Base-by-base conservation (phyloP, 2,888 invertebrate species). In the Sarcophaga carnaria region DNA sequence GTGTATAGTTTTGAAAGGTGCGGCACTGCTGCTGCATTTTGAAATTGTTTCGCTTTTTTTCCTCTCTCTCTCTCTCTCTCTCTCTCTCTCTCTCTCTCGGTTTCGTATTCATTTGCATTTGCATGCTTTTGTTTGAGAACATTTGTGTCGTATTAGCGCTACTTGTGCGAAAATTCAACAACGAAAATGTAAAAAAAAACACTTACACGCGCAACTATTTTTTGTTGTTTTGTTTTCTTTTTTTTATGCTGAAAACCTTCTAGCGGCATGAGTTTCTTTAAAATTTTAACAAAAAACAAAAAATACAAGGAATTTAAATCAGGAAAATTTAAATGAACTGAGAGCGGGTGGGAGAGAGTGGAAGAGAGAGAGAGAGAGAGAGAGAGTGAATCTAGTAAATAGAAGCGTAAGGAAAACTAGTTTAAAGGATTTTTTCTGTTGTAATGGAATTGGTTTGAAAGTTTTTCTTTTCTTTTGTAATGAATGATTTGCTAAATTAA, bases 21-120 rank as follows among this genome's bases (percentile, higher is more conserved):
- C 84, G 87, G 81, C 84, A 84, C 75, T 82, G 76, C 83, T 81
- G 82, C 78, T 82, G 79, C 83, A 81, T 70, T 79, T 85, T 86
- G 17, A 79, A 82, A 75, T 66, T 79, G 37, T 67, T 78, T 64
- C 25, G 37, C 3, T 69, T 78, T 74, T 54, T 60, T 64, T 72
- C 63, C 4, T 37, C 14, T 54, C 4, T 3, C 54, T 0, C 17
- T 54, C 17, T 14, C 5, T 3, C 4, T 54, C 49, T 49, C 14
- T 54, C 4, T 4, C 54, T 0, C 17, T 54, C 17, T 17, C 5
- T 3, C 4, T 54, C 17, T 14, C 17, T 54, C 54, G 17, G 10
- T 37, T 37, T 37, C 17, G 20, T 25, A 22, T 4, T 22, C 14
- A 45, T 54, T 2, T 49, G 6, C 17, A 62, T 27, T n/a, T 66